Conservation (phyloP, 30 jellyfish, hydroid and myxozoan species). For the Chironex yamaguchii region DNA sequence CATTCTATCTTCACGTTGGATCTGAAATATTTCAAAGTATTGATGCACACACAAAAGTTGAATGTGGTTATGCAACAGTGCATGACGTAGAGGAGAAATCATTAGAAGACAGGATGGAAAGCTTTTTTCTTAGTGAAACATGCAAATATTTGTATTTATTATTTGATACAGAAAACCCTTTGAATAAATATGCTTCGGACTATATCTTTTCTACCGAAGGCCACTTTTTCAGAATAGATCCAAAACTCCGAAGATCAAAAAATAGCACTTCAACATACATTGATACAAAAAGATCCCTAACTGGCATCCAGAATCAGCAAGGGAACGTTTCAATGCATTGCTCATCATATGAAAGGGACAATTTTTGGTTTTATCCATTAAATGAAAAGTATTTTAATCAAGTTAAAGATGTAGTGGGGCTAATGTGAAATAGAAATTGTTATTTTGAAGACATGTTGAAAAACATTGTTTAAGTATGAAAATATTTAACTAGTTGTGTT, state of each 20-base stretch:
- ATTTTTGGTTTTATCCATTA: constrained; percentile 70
- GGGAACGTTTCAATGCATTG: constrained; percentile 21
- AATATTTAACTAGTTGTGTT: too few relatives aligned
- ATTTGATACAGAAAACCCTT: constrained; percentile 91
- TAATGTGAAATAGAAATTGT: constrained; percentile 11
- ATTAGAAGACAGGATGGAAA: constrained; percentile 97
- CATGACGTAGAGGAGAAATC: constrained; percentile 88
- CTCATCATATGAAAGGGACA: constrained; percentile 54
- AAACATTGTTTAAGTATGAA: too few relatives aligned
- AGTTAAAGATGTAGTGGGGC: constrained; percentile 86
- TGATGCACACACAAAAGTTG: constrained; percentile 86
- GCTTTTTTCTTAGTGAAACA: constrained; percentile 96
- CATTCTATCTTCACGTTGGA: constrained; percentile 97
- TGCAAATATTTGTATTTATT: constrained; percentile 87
- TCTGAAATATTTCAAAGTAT: constrained; percentile 78
- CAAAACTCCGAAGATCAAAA: background rate
- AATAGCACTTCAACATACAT: too few relatives aligned
- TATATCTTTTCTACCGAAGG: constrained; percentile 98
- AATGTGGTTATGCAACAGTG: constrained; percentile 97
- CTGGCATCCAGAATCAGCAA: background rate
- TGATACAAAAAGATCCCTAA: too few relatives aligned
- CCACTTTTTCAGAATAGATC: constrained; percentile 79
- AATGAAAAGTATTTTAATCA: constrained; percentile 84
- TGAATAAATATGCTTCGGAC: constrained; percentile 86
- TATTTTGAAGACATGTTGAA: too few relatives aligned